Evolutionary conservation across 1,140 invertebrate species (phyloP), one percentile per base, ranked within the genome.

Genomic region (Amyelois transitella): DNA sequence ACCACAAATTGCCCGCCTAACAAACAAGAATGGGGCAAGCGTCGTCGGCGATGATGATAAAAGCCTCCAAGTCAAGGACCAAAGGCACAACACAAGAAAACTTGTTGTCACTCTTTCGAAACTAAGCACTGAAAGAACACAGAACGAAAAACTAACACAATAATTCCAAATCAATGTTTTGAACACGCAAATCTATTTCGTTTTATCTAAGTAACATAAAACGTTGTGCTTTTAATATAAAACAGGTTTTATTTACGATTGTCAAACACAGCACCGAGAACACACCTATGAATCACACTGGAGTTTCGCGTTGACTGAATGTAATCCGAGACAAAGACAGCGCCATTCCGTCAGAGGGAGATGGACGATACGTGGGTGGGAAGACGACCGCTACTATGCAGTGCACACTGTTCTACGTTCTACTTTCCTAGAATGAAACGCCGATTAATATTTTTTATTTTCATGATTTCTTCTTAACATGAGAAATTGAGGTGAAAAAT

Each of bases 61-160:
- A 72, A 87, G 81, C 84, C 84, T 87, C 81, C 81, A 67, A 80
- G 60, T 76, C 78, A 83, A 84, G 77, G 80, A 83, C 69, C 58
- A 61, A 64, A 72, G 64, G 60, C 66, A 82, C 70, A 68, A 66
- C 76, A 83, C 82, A 73, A 78, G 73, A 80, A 81, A 84, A 80
- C 75, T 84, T 77, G 72, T 73, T 72, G 74, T 86, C 80, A 85
- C 84, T 77, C 54, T 83, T 81, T 76, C 71, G 64, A 72, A 72
- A 76, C 65, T 55, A 65, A 38, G 45, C 45, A 48, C 18, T 38
- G 1, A 5, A 48, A 48, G 18, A 21, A 48, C 18, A 48, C 20
- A 48, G 18, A 38, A 14, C 2, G n/a, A 38, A 22, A 20, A 48
- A 48, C 45, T 48, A 10, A 19, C 45, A 48, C 45, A 48, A 48